Base-by-base conservation (phyloP, 1,140 invertebrate species). In the Homalodisca vitripennis region DNA sequence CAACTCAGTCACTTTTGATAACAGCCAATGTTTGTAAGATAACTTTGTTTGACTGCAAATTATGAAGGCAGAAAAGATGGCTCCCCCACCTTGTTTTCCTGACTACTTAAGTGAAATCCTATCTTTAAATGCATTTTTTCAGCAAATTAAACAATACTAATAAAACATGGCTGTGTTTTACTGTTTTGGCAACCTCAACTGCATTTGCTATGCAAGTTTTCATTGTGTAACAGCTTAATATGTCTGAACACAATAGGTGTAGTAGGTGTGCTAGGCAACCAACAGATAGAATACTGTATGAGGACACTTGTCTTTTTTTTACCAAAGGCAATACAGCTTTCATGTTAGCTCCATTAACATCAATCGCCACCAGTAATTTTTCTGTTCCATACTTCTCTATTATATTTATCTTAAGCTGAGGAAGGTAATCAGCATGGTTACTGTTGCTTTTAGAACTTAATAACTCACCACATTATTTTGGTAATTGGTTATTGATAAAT, bases 31-130 rank as follows among this genome's bases (percentile, higher is more conserved):
- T 47, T 26, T 71, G 67, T 10, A 72, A 46, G 13, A 63, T 51
- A 20, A 31, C 6, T 60, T 69, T 68, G 29, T 69, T 66, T 62
- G 20, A 29, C 22, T 47, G 3, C 22, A 72, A 13, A 29, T 46
- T 46, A 17, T 51, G 27, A 14, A 72, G 34, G 30, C 67, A 72
- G 27, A 47, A 62, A 31, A 66, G 32, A 47, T 69, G 41, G 29
- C 57, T 57, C 13, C 71, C 71, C 63, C 67, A 72, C 57, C 67
- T 65, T 17, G 71, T 72, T 41, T 66, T 13, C 60, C 60, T 14
- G 67, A 51, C 27, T 68, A 48, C 24, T 65, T 55, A 20, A 71
- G 47, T 10, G 67, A 60, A 3, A 68, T 29, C n/a, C 34, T 63
- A 53, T 69, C 41, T 64, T 63, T 65, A 26, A 60, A 70, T 3